Conservation (phyloP, 2,888 invertebrate genomes). For the Salticus scenicus region DNA sequence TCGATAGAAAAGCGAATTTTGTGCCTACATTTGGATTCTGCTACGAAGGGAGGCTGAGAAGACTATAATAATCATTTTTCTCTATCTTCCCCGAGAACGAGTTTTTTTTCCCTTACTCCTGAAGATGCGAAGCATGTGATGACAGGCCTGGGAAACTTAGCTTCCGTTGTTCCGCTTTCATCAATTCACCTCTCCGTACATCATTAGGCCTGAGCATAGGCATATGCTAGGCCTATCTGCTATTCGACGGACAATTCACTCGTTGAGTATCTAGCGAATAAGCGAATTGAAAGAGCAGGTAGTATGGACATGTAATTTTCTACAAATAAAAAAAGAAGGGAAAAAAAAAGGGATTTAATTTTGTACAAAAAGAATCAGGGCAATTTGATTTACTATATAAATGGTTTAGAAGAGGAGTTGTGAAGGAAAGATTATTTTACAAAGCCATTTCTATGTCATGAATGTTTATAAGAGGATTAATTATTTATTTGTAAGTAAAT, state of each 20-base stretch:
- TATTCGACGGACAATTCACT: constrained; percentile 48
- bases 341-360: not conserved
- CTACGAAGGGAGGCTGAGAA: constrained; percentile 46
- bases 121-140: constrained; percentile 47
- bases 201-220: constrained; percentile 36
- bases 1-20: constrained; percentile 31
- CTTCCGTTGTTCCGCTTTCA: constrained; percentile 57
- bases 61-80: constrained; percentile 68
- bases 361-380: not conserved
- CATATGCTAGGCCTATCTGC: not conserved
- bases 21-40: constrained; percentile 58
- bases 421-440: constrained; percentile 15
- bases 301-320: not conserved
- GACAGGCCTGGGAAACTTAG: constrained; percentile 66
- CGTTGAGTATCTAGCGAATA: constrained; percentile 21
- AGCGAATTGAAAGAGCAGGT: not conserved
- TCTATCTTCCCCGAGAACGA: constrained; percentile 40
- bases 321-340: not conserved
- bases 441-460: too few relatives aligned
- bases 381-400: constrained; percentile 7
- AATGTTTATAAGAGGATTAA: too few relatives aligned
- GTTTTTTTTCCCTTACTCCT: constrained; percentile 13
- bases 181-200: constrained; percentile 30
- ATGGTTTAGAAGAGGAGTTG: not conserved
- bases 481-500: too few relatives aligned